Conservation (phyloP, 1,140 invertebrate genomes). For the Trissolcus basalis region DNA sequence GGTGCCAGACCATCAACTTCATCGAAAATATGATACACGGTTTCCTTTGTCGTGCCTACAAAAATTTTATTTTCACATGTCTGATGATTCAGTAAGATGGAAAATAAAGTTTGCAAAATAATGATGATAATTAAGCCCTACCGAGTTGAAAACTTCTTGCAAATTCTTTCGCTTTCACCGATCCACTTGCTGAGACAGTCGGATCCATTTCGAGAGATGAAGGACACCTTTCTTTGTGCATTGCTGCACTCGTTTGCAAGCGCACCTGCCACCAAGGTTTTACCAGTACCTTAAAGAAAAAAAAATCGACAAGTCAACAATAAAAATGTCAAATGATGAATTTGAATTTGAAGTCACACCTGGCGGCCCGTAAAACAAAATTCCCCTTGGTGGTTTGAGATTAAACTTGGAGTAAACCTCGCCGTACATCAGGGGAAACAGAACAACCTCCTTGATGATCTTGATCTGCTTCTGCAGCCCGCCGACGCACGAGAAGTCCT, state of each 20-base stretch:
- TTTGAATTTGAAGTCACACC: constrained; percentile 74
- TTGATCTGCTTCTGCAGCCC: constrained; percentile 82
- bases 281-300: constrained; percentile 75
- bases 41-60: constrained; percentile 80
- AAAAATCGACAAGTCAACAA: not conserved
- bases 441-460: constrained; percentile 83
- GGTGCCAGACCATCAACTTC: constrained; percentile 86
- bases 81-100: too few species aligned
- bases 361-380: constrained; percentile 87
- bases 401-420: constrained; percentile 83
- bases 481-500: constrained; percentile 79
- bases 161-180: constrained; percentile 77
- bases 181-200: constrained; percentile 78
- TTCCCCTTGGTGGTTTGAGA: constrained; percentile 82
- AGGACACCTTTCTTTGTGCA: constrained; percentile 75
- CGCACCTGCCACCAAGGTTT: constrained; percentile 77
- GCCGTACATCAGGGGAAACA: constrained; percentile 84
- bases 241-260: constrained; percentile 76
- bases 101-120: constrained; percentile 5
- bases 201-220: constrained; percentile 77
- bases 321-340: constrained; percentile 9
- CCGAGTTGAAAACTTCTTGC: constrained; percentile 74
- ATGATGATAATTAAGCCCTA: constrained; percentile 31
- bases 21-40: constrained; percentile 86
- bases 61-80: constrained; percentile 11